Percentiles rank a stretch among this genome's conserved stretches.
Conservation (phyloP, 2,888 invertebrate genomes). For the Drosophila conformis region DNA sequence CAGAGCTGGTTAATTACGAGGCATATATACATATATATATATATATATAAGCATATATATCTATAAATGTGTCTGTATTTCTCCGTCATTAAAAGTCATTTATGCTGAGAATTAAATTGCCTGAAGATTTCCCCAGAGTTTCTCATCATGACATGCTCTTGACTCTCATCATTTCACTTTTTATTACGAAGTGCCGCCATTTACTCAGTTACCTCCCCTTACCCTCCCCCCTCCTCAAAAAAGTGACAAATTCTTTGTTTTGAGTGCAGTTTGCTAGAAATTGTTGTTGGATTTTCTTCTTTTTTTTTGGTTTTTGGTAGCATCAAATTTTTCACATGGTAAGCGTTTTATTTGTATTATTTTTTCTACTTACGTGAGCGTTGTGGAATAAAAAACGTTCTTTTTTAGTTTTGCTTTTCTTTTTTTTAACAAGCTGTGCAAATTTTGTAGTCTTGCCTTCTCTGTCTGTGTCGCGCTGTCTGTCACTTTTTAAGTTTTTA, state of each 20-base stretch:
- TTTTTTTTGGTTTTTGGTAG: constrained; percentile 53
- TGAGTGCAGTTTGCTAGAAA: constrained; percentile 20
- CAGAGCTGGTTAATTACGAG: background rate
- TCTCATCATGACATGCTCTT: constrained; percentile 4
- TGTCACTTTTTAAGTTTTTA: constrained; percentile 13
- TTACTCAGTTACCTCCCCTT: background rate
- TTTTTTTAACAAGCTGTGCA: constrained; percentile 29
- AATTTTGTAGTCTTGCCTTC: constrained; percentile 17
- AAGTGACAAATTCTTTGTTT: constrained; percentile 23
- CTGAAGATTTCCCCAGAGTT: constrained; percentile 1
- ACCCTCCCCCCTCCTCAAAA: background rate
- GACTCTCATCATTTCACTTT: constrained; percentile 9
- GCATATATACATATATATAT: background rate
- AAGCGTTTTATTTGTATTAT: constrained; percentile 34
- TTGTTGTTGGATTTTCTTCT: constrained; percentile 22
- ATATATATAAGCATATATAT: background rate
- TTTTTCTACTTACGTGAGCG: constrained; percentile 65
- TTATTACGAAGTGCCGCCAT: constrained; percentile 5
- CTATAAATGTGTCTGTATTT: background rate
- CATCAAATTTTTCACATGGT: constrained; percentile 57
- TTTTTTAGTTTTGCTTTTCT: background rate
- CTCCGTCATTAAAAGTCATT: background rate
- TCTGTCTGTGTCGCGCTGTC: constrained; percentile 5
- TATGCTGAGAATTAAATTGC: background rate
- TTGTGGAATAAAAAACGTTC: constrained; percentile 7